phyloP scores from a whole-genome alignment of 2,797 vertebrate genomes.

The Lemur catta region DNA sequence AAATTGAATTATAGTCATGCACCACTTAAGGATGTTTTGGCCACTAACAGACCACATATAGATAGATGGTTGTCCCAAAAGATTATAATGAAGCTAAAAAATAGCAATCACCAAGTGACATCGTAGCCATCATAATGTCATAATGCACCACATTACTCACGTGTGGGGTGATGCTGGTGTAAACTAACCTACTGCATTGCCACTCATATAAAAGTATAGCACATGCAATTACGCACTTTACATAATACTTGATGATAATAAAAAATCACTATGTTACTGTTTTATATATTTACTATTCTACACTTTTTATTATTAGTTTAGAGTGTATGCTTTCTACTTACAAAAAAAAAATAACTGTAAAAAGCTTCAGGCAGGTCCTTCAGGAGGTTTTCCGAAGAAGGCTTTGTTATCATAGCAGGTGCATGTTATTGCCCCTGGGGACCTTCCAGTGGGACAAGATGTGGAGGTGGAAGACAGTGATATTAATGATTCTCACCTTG shows the following conservation, averaged over 20 bases:
- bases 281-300: neutral
- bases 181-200: neutral
- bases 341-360: neutral
- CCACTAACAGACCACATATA: neutral
- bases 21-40: neutral
- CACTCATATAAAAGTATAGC: neutral
- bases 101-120: neutral
- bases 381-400: too few species aligned
- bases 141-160: neutral
- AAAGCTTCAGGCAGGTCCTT: too few species aligned
- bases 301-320: neutral
- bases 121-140: neutral
- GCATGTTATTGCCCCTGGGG: too few species aligned
- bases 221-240: neutral
- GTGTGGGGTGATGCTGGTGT: neutral
- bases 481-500: too few species aligned
- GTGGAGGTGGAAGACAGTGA: too few species aligned
- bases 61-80: neutral
- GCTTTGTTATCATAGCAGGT: too few species aligned
- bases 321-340: neutral
- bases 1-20: neutral
- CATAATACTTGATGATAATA: neutral
- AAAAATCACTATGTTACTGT: neutral
- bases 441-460: too few species aligned
- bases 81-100: neutral